Base-by-base conservation (phyloP, 2,113 vertebrate genomes). In the Rhombomys opimus region DNA sequence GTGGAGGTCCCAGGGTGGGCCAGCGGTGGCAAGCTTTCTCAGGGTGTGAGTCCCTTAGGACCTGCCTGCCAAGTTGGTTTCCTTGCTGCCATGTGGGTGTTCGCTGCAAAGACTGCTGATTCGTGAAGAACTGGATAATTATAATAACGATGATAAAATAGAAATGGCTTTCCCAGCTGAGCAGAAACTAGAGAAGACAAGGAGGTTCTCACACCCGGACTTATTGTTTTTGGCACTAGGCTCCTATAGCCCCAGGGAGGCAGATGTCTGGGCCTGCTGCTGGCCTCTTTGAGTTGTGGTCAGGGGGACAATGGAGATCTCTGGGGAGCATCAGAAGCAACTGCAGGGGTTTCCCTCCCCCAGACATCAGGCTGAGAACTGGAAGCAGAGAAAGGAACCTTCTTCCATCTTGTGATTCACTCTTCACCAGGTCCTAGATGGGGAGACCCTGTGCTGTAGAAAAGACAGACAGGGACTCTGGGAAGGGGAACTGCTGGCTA, bases 161-260 rank as follows among this genome's bases (percentile, higher is more conserved):
- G 97, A 95, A 95, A 96, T 95, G 96, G 94, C 97, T 96, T 97
- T 97, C 91, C 97, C 97, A 97, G 97, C 95, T 91, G 95, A 97
- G 90, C 95, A 97, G 97, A 96, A 97, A 95, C 93, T 68, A 87
- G 94, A 97, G 93, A 97, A 89, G 96, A 77, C 78, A 10, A 90
- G 95, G 97, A 96, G 95, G 73, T 98, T 97, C 96, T 96, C 97
- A 96, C 92, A 96, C 82, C 94, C 72, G 46, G 1, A 86, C 75
- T 95, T 97, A 94, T 95, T 97, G 97, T 96, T 97, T 94, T 97
- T 97, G 95, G 96, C 96, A 86, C 92, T 61, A n/a, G 35, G 7
- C 57, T 85, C 38, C 87, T 90, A 15, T 22, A 52, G 94, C 87
- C 70, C 96, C 52, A 0, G 97, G 94, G 96, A 97, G 77, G 89